Percentiles rank a stretch among this genome's conserved stretches.
phyloP scores from a whole-genome alignment of 2,797 vertebrate species.

The Rhadinocentrus ornatus region DNA sequence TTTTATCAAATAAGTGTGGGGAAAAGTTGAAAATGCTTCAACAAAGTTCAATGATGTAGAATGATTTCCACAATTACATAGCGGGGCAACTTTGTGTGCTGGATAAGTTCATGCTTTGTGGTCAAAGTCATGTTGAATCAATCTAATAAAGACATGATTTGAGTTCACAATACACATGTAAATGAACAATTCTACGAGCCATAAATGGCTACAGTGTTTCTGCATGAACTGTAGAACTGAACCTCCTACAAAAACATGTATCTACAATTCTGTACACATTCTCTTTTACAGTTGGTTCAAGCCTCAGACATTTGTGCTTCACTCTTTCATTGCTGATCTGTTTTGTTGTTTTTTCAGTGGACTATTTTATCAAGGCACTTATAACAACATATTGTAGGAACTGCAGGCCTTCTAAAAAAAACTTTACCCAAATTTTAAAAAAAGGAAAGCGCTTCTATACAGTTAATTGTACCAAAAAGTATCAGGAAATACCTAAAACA shows the following conservation, averaged over 20 bases:
- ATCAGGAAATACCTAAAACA: slow-evolving; percentile 52
- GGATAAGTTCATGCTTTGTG: neutral
- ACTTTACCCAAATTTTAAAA: neutral
- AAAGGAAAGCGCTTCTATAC: slow-evolving; percentile 27
- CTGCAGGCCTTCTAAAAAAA: neutral
- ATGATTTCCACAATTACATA: neutral
- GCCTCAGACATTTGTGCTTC: neutral
- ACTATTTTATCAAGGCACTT: neutral
- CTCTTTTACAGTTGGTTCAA: neutral
- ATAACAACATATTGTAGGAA: slow-evolving; percentile 25
- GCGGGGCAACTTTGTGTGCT: neutral
- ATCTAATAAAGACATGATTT: neutral
- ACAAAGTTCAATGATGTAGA: neutral
- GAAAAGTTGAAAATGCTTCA: neutral
- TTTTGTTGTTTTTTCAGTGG: neutral
- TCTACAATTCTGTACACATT: neutral
- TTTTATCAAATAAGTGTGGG: neutral
- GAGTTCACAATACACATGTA: neutral
- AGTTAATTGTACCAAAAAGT: slow-evolving; percentile 31
- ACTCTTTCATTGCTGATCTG: neutral
- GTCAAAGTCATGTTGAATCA: neutral
- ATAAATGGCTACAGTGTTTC: neutral
- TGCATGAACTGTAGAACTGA: neutral
- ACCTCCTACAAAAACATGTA: neutral
- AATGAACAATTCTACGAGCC: neutral